A percentile compares a stretch with the other conserved stretches of the same genome.
Evolutionary conservation across 2,888 invertebrate genomes (phyloP).

Genomic region (Entomobrya proxima): DNA sequence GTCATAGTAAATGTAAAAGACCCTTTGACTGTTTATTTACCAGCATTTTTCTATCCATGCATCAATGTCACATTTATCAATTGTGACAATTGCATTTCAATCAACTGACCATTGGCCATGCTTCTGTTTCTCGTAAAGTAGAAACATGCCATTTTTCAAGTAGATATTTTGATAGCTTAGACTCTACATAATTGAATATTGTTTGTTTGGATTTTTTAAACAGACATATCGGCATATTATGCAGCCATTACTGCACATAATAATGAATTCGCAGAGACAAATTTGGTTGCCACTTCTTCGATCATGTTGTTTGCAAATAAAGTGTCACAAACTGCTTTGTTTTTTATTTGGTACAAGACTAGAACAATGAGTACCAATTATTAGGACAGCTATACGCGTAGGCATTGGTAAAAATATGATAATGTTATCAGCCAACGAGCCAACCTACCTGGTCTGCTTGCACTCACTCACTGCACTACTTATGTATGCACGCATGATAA

Average conservation of each 20-base stretch:
- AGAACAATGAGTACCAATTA: conserved; percentile 2
- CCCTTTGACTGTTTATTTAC: conserved; percentile 19
- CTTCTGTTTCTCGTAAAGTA: conserved; percentile 5
- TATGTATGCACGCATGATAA: background rate
- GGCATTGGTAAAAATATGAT: background rate
- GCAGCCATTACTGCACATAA: no score
- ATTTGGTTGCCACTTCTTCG: conserved; percentile 1
- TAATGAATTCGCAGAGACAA: background rate
- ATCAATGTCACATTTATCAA: conserved; percentile 57
- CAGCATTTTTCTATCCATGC: background rate
- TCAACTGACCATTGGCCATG: conserved; percentile 48
- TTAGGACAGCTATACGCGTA: background rate
- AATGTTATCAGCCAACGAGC: background rate
- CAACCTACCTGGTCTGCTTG: background rate
- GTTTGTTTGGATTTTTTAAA: no score
- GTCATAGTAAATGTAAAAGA: no score
- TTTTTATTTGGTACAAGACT: background rate
- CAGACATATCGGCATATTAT: background rate
- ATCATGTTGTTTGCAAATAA: conserved; percentile 2
- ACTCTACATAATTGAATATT: no score
- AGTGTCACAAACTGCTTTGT: background rate
- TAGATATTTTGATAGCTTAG: no score
- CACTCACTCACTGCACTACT: background rate
- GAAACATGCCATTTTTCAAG: no score
- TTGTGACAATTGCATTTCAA: conserved; percentile 39